phyloP scores from a whole-genome alignment of 2,797 vertebrate species.

The Nannoperca australis region DNA sequence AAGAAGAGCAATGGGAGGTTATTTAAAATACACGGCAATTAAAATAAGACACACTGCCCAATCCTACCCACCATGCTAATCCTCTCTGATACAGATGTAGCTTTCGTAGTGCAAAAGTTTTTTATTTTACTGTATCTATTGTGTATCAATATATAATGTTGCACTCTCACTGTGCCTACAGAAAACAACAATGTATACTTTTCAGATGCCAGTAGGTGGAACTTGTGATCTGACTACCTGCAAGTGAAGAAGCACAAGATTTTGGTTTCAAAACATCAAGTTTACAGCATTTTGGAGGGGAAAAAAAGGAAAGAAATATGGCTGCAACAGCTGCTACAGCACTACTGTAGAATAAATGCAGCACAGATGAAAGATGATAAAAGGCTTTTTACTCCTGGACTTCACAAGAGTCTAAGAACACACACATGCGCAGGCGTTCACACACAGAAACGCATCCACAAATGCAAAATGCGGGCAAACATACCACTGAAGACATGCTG shows the following conservation, averaged over 20 bases:
- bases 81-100: conserved; percentile 70
- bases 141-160: conserved; percentile 52
- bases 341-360: conserved; percentile 64
- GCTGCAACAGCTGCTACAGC: conserved; percentile 69
- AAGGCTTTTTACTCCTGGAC: conserved; percentile 62
- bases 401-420: conserved; percentile 62
- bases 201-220: conserved; percentile 49
- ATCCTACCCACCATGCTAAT: conserved; percentile 66
- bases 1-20: conserved; percentile 74
- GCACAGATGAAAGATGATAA: conserved; percentile 72
- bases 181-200: conserved; percentile 56
- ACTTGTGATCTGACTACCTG: conserved; percentile 47
- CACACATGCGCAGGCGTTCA: conserved; percentile 29
- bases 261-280: conserved; percentile 53
- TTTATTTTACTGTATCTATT: conserved; percentile 56
- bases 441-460: conserved; percentile 39
- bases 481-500: conserved; percentile 41
- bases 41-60: conserved; percentile 76
- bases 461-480: conserved; percentile 58
- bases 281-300: conserved; percentile 31
- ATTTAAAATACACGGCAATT: conserved; percentile 82
- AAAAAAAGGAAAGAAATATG: conserved; percentile 7
- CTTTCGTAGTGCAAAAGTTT: conserved; percentile 54
- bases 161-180: conserved; percentile 33
- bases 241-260: conserved; percentile 37